Percentiles rank a stretch among this genome's conserved stretches.
Evolutionary conservation across 2,888 invertebrate genomes (phyloP).

Genomic region (Branchipolynoe longqiensis): DNA sequence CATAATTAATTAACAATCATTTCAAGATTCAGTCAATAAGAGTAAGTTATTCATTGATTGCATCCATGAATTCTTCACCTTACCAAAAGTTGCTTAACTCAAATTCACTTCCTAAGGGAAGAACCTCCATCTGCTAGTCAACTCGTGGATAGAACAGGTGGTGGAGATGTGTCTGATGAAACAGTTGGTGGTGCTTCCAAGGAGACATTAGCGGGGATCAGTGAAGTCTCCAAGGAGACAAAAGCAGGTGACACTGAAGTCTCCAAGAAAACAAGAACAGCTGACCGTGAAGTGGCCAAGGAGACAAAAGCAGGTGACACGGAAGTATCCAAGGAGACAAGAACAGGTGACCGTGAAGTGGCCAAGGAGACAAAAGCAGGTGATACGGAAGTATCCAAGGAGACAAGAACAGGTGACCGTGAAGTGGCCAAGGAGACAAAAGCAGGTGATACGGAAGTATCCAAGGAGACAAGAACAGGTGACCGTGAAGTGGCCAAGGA

Average conservation of each 20-base stretch:
- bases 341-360: background rate
- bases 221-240: slow-evolving; percentile 15
- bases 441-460: too few species aligned
- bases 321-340: background rate
- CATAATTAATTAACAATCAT: too few species aligned
- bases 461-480: too few species aligned
- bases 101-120: too few species aligned
- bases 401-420: background rate
- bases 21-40: too few species aligned
- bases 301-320: slow-evolving; percentile 20
- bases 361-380: slow-evolving; percentile 26
- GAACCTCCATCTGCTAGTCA: too few species aligned
- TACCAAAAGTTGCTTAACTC: too few species aligned
- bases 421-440: slow-evolving; percentile 15
- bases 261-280: background rate
- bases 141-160: background rate
- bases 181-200: background rate
- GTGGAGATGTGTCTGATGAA: background rate
- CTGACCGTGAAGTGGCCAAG: background rate
- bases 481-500: too few species aligned
- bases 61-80: too few species aligned
- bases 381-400: background rate
- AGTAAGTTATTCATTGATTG: too few species aligned
- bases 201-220: background rate
- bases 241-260: background rate